Evolutionary conservation across 2,113 vertebrate genomes (phyloP), one percentile per base, ranked within the genome.

Genomic region (Irena cyanogastra): DNA sequence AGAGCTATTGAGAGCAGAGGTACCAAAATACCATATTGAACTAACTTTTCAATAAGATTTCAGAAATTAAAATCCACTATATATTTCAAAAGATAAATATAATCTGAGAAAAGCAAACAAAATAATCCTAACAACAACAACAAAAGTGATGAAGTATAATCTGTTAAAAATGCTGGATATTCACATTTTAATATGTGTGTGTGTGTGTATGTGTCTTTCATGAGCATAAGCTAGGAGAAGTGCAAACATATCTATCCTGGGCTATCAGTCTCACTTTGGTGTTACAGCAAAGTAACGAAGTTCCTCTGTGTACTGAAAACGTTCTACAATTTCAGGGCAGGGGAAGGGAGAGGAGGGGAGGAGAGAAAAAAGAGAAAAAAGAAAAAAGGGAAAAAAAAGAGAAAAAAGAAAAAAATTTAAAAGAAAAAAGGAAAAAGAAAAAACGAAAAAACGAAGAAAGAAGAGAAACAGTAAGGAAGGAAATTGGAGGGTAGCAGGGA

Each of bases 11-110:
- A 7, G 56, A 92, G 60, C 27, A 27, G 21, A 79, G 8, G 11
- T 79, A 70, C 26, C 7, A 77, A 82, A 93, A 70, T 42, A 79
- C 4, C 0, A 0, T 50, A 21, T 20, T 57, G 17, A 23, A 59
- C 19, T 75, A 69, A n/a, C 18, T 78, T 91, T 81, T 74, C 39
- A 84, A 9, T 49, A 56, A 65, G 2, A 27, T 37, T 93, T 79
- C n/a, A 53, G 39, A 80, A 81, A 65, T 24, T 66, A 72, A 74
- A 81, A 86, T 59, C 13, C 4, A 27, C n/a, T 56, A 5, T 33
- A 21, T 56, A 65, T 90, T 94, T 87, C 9, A 83, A 83, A 89
- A 81, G 7, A 66, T 85, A 89, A 69, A 85, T 66, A 13, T 27
- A 9, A 80, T 4, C 13, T 52, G 13, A 6, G 24, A 52, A 82